Evolutionary conservation across 2,113 vertebrate genomes (phyloP), one percentile per base, ranked within the genome.

Genomic region (Ctenomys sociabilis): DNA sequence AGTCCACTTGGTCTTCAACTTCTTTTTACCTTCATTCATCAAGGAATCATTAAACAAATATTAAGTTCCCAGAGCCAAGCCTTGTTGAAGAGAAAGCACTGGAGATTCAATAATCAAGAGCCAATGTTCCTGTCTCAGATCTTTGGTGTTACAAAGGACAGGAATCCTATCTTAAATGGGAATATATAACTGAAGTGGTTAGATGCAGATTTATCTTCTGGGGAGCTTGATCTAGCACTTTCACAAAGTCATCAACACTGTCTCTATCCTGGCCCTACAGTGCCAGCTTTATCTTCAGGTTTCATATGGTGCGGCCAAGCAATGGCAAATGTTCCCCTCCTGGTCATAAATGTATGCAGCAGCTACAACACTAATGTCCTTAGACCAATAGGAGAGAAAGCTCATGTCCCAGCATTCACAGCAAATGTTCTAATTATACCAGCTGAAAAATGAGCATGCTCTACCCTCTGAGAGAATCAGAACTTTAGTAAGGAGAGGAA

Each of bases 121-220:
- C 54, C 5, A 30, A 93, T 35, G 40, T 85, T 2, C 22, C 21
- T 85, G 40, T 77, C 72, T 82, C 78, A 88, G 77, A 70, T 7
- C n/a, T 93, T 81, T 85, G 82, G 43, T 54, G 40, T 94, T 92
- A 54, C n/a, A 90, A 87, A 93, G 57, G 28, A 89, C 35, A 52
- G 57, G 52, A 94, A 90, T 78, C 40, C 16, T 43, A 64, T 32
- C 49, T 82, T 64, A 89, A 63, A 64, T 52, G 68, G 21, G 13
- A 35, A 49, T 19, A 61, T 3, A 3, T 37, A 81, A 59, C 57
- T 91, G 40, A 96, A 85, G 85, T 63, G 28, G 66, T 2, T 54
- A 63, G 54, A 75, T 57, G 35, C 17, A 85, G 49, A 40, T 91
- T 85, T 63, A 63, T 40, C 61, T 16, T 93, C 66, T 61, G 26